Percentiles rank a stretch among this genome's conserved stretches.
Evolutionary conservation across 2,113 vertebrate species (phyloP).

Genomic region (Himantopus leucocephalus): DNA sequence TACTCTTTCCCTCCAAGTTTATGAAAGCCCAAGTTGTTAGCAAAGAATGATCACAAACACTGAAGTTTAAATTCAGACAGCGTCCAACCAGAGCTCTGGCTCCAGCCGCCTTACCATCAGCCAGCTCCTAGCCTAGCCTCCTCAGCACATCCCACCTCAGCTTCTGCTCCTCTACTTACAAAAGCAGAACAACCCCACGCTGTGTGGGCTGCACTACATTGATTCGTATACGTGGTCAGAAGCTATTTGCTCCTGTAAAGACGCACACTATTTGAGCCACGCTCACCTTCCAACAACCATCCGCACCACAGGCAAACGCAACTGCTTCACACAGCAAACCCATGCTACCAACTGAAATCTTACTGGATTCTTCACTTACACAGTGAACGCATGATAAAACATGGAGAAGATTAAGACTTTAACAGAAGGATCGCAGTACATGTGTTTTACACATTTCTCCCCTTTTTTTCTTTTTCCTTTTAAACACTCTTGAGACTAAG

Average conservation of each 20-base stretch:
- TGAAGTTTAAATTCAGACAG: background rate
- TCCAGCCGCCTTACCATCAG: too few relatives aligned
- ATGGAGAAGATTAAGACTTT: rapidly evolving
- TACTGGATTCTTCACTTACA: background rate
- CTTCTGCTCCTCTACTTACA: background rate
- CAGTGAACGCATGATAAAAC: rapidly evolving
- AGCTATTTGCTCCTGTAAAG: background rate
- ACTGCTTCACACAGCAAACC: background rate
- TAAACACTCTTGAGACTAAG: background rate
- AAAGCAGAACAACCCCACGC: rapidly evolving
- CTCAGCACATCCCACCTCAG: background rate
- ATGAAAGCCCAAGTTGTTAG: background rate
- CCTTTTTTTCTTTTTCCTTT: background rate
- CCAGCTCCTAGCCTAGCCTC: too few relatives aligned
- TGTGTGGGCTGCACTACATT: rapidly evolving
- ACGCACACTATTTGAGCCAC: rapidly evolving
- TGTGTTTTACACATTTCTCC: rapidly evolving
- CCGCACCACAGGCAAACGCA: background rate
- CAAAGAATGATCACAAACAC: background rate
- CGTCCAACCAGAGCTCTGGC: rapidly evolving
- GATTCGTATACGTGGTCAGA: rapidly evolving
- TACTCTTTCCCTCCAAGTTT: background rate
- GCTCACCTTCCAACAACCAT: background rate
- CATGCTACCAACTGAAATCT: rapidly evolving
- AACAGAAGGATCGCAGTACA: rapidly evolving